Evolutionary conservation across 2,797 vertebrate species (phyloP).

Genomic region (Iguana delicatissima): DNA sequence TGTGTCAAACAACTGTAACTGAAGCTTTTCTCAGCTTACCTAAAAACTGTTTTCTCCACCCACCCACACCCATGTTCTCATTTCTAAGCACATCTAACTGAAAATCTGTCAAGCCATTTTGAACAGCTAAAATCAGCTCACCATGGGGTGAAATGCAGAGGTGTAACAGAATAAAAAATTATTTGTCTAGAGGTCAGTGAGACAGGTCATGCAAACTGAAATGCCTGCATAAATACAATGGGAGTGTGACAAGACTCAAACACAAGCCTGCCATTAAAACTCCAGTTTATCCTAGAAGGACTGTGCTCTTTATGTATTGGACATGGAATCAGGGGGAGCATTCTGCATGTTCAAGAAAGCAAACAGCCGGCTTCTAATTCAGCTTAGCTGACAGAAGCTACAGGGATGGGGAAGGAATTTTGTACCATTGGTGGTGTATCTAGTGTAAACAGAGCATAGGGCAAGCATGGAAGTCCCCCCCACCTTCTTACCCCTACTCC

Average conservation of each 20-base stretch:
- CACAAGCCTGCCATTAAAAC: background rate
- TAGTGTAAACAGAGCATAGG: no score
- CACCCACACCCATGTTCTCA: no score
- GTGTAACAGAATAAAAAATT: background rate
- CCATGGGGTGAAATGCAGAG: background rate
- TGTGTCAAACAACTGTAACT: background rate
- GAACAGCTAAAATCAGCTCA: background rate
- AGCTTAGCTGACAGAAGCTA: background rate
- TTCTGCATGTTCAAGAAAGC: background rate
- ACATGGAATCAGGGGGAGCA: background rate
- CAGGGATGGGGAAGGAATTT: background rate
- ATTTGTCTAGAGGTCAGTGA: background rate
- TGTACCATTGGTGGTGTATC: no score
- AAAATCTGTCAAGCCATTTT: background rate
- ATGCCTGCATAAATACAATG: background rate
- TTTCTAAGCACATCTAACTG: background rate
- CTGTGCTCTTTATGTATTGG: background rate
- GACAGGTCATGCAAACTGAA: background rate
- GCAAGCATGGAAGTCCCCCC: no score
- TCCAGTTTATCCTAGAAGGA: background rate
- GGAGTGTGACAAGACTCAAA: background rate
- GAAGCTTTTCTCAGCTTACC: background rate
- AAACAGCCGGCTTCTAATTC: background rate
- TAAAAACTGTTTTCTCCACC: background rate
- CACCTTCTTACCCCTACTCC: no score